Conservation (phyloP, 2,797 vertebrate species). For the Pristis pectinata region DNA sequence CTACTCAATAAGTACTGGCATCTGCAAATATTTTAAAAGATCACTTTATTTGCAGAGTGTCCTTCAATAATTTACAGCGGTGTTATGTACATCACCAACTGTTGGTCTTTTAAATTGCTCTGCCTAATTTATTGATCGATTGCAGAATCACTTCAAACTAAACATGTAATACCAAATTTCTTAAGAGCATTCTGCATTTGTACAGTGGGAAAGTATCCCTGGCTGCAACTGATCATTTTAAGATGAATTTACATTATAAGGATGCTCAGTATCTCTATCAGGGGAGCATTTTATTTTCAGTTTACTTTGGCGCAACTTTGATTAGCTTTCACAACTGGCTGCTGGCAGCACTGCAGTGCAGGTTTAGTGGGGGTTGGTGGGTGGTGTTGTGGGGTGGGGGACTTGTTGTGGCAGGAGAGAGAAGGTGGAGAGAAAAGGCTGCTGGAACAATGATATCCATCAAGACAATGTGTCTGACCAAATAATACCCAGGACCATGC, state of each 20-base stretch:
- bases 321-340: neutral
- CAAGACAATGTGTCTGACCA: neutral
- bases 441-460: neutral
- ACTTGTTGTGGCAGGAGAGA: no score
- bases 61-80: neutral
- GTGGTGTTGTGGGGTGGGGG: neutral
- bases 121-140: constrained; percentile 22
- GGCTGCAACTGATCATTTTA: neutral
- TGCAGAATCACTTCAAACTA: neutral
- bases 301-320: neutral
- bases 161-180: neutral
- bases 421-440: neutral
- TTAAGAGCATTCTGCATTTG: neutral
- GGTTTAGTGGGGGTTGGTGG: neutral
- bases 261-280: neutral
- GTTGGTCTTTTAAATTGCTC: constrained; percentile 9
- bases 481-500: neutral
- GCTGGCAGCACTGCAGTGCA: neutral
- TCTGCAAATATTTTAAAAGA: constrained; percentile 8
- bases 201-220: neutral
- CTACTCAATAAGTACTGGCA: neutral
- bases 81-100: neutral
- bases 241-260: neutral
- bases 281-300: neutral
- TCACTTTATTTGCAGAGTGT: neutral